phyloP scores from a whole-genome alignment of 2,888 invertebrate genomes.

The Aethes cnicana region DNA sequence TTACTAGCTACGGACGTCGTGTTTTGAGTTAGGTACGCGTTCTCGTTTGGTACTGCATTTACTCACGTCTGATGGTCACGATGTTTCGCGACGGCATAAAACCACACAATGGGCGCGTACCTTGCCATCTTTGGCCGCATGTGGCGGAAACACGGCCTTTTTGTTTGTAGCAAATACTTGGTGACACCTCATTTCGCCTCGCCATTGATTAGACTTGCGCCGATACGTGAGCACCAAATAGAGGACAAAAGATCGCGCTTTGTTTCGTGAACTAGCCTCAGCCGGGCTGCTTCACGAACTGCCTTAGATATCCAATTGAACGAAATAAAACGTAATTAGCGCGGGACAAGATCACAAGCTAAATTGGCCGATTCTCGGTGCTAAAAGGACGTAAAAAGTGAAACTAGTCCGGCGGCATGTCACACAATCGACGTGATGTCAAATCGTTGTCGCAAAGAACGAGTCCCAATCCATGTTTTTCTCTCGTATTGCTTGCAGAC shows the following conservation, averaged over 20 bases:
- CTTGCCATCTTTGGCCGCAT: constrained; percentile 60
- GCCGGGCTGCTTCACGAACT: constrained; percentile 3
- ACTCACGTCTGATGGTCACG: constrained; percentile 58
- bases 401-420: constrained; percentile 71
- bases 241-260: constrained; percentile 34
- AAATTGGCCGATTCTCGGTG: constrained; percentile 60
- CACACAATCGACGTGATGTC: constrained; percentile 79
- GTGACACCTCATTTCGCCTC: constrained; percentile 57
- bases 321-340: constrained; percentile 52
- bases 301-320: constrained; percentile 24
- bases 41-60: constrained; percentile 50
- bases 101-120: constrained; percentile 60
- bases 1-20: constrained; percentile 36
- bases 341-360: constrained; percentile 76
- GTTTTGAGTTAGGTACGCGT: constrained; percentile 37
- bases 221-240: constrained; percentile 40
- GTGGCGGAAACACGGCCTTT: constrained; percentile 61
- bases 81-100: constrained; percentile 42
- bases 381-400: constrained; percentile 61
- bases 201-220: constrained; percentile 44
- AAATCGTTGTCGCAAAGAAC: constrained; percentile 77
- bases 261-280: constrained; percentile 34
- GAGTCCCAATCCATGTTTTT: constrained; percentile 78
- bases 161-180: constrained; percentile 58
- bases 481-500: constrained; percentile 88